phyloP scores from a whole-genome alignment of 2,888 invertebrate species.

The Leptogaster cylindrica region DNA sequence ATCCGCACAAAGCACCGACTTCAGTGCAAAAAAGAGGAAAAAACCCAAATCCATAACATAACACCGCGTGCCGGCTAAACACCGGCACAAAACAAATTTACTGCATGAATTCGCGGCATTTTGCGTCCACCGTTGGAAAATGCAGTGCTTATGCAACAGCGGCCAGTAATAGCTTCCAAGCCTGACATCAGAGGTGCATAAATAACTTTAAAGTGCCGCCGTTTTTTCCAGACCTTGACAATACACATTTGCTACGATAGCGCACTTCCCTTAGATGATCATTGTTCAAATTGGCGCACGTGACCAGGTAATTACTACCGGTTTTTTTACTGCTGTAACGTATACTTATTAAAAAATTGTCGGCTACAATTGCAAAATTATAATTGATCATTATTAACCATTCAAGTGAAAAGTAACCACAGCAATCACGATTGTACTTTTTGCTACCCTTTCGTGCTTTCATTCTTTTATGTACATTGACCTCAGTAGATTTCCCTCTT shows the following conservation, averaged over 20 bases:
- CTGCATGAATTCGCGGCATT: neutral
- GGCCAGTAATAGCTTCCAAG: neutral
- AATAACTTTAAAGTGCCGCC: neutral
- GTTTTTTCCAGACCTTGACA: neutral
- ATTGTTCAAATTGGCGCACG: neutral
- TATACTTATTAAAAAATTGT: too few relatives aligned
- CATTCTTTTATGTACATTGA: too few relatives aligned
- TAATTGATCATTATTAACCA: too few relatives aligned
- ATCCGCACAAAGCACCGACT: too few relatives aligned
- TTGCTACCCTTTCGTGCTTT: too few relatives aligned
- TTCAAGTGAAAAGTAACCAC: too few relatives aligned
- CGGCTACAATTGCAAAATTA: too few relatives aligned
- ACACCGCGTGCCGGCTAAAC: neutral
- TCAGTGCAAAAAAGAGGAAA: too few relatives aligned
- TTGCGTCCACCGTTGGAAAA: neutral
- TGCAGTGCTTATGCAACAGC: neutral
- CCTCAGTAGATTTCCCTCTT: too few relatives aligned
- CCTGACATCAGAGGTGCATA: neutral
- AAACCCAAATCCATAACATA: neutral
- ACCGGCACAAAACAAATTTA: neutral
- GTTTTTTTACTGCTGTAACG: neutral
- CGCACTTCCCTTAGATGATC: neutral
- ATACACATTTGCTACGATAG: neutral
- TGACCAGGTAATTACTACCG: slow-evolving; percentile 1
- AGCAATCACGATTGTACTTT: too few relatives aligned